Base-by-base conservation (phyloP, 1,140 invertebrate genomes). In the Nasonia giraulti region DNA sequence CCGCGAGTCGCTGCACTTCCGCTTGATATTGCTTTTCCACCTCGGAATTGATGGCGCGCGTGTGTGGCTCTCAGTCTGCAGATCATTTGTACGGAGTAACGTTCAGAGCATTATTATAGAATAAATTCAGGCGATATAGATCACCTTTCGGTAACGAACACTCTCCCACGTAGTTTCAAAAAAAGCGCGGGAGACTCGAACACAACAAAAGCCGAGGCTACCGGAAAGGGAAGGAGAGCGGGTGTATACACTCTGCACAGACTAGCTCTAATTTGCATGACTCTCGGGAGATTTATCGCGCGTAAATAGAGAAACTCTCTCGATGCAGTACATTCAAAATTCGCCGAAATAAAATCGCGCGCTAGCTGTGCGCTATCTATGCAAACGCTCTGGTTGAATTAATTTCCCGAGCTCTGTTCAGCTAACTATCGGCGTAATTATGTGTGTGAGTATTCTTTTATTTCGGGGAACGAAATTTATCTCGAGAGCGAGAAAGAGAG, bases 251-350 rank as follows among this genome's bases (percentile, higher is more conserved):
- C 33, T 37, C 33, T 44, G 10, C 40, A 8, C 40, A 7, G 47
- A 17, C 14, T 4, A 14, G 69, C 31, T 75, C 37, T 75, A 75
- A 75, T 75, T 44, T 75, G 50, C 75, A 77, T 31, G 10, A 33
- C 50, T 33, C 75, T 33, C 75, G 4, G 17, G 33, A 44, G 77
- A 79, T 79, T 79, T 79, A 79, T 79, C 33, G 62, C 77, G 77
- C 55, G 77, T 68, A 66, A 79, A 79, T 79, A 66, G 77, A 79
- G 77, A 79, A 79, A 79, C 77, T 79, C 50, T 79, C 77, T 0
- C 33, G 73, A 37, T 33, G 8, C 74, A 31, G 2, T 69, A 10
- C 37, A 40, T 44, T 44, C 78, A 14, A 80, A 80, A 44, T 44
- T 69, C 12, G 23, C 55, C 27, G 31, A 78, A 66, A 78, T 78